A percentile compares a stretch with the other conserved stretches of the same genome.
These are phyloP conservation scores for Formica exsecta DNA, from an alignment of 1,140 invertebrate species.

Conservation along the genomic window DNA sequence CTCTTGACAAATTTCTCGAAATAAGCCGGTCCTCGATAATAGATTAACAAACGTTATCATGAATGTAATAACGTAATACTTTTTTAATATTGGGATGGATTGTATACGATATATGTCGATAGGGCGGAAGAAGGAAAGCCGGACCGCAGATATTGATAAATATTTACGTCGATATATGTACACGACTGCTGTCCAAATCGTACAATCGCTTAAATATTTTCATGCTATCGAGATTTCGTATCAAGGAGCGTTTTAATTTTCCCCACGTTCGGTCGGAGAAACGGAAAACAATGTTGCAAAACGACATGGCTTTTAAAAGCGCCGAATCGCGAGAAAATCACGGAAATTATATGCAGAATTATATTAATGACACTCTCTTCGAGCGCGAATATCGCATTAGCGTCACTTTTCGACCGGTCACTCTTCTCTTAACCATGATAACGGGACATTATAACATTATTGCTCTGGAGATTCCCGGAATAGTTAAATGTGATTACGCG, in stretches of 20 bases:
- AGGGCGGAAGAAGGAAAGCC: neutral
- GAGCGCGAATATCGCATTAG: neutral
- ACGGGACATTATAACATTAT: slow-evolving; percentile 38
- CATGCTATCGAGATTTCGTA: neutral
- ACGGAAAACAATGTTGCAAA: slow-evolving; percentile 9
- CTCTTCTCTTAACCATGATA: slow-evolving; percentile 19
- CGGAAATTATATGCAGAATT: slow-evolving; percentile 1
- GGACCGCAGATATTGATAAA: neutral
- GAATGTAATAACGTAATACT: neutral
- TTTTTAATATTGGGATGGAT: neutral
- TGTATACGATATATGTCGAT: neutral
- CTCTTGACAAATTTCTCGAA: slow-evolving; percentile 28
- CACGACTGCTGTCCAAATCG: neutral
- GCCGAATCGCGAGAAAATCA: slow-evolving; percentile 1
- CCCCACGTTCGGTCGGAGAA: neutral
- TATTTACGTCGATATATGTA: neutral
- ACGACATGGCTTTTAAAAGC: slow-evolving; percentile 5
- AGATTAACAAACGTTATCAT: neutral
- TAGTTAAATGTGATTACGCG: slow-evolving; percentile 40
- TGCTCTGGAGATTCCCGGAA: slow-evolving; percentile 25
- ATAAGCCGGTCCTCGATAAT: neutral
- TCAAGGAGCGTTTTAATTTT: neutral
- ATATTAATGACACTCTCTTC: neutral
- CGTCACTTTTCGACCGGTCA: slow-evolving; percentile 34
- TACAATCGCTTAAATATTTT: neutral